Evolutionary conservation across 2,797 vertebrate species (phyloP).

Genomic region (Gallinago solitaria): DNA sequence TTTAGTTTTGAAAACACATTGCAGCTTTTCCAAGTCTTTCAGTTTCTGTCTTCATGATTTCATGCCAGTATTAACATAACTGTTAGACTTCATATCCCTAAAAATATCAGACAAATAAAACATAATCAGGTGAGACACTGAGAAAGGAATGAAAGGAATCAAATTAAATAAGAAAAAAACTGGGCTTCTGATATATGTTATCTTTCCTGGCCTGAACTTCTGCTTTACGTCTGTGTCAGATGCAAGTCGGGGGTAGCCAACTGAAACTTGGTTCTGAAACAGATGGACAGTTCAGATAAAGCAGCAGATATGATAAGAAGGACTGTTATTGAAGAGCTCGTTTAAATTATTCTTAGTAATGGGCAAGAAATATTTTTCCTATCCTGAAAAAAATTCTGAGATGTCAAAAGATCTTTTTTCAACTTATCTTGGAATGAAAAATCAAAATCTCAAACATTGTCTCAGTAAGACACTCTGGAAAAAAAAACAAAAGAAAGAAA

Average conservation of each 20-base stretch:
- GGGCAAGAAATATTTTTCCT: not conserved
- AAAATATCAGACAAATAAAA: constrained; percentile 54
- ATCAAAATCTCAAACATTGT: not conserved
- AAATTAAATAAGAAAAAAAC: not conserved
- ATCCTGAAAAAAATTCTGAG: not conserved
- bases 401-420: not conserved
- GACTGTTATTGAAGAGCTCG: not conserved
- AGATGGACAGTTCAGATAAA: not conserved
- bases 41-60: constrained; percentile 28
- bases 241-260: not conserved
- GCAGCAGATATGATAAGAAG: not conserved
- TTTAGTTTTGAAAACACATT: not conserved
- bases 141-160: not conserved
- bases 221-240: not conserved
- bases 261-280: not conserved
- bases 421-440: not conserved
- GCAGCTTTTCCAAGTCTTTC: constrained; percentile 39
- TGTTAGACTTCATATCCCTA: constrained; percentile 53
- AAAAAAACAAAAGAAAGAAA: not conserved
- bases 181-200: not conserved
- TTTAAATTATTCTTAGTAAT: constrained; percentile 3
- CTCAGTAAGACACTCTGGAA: not conserved
- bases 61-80: not conserved
- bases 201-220: not conserved
- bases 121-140: not conserved